Evolutionary conservation across 2,797 vertebrate genomes (phyloP).

Genomic region (Crypturellus tataupa): DNA sequence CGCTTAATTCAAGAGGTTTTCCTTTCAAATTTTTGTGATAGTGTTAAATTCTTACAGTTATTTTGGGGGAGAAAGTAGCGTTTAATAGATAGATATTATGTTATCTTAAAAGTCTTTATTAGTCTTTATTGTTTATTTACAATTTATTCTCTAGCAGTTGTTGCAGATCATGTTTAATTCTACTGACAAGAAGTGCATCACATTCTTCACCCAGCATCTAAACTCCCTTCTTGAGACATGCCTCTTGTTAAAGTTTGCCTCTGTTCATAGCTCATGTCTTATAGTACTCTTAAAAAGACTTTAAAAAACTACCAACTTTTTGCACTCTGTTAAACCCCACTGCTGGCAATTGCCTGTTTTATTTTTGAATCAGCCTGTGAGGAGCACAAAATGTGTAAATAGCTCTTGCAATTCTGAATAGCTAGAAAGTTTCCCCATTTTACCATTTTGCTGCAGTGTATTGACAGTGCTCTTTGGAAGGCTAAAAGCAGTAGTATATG

Average conservation of each 20-base stretch:
- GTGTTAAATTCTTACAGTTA: not conserved
- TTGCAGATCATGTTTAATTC: not conserved
- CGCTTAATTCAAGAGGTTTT: not conserved
- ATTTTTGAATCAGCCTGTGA: not conserved
- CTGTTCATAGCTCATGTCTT: fast-evolving
- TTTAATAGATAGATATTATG: not conserved
- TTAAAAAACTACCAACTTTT: not conserved
- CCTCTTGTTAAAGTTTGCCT: not conserved
- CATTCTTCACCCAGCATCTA: not conserved
- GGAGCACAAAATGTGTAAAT: not conserved
- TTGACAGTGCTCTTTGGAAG: not conserved
- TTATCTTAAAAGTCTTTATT: not conserved
- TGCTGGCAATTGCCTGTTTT: fast-evolving
- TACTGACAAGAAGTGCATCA: not conserved
- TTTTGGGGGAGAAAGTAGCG: not conserved
- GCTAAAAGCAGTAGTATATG: not conserved
- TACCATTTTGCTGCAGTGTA: not conserved
- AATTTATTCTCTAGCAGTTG: not conserved
- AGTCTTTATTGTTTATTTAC: not conserved
- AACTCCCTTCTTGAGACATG: not conserved
- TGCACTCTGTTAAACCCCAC: fast-evolving
- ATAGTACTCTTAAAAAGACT: not conserved
- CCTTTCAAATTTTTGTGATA: not conserved
- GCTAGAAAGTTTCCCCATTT: not conserved
- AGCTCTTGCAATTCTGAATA: not conserved